These are phyloP conservation scores for Amphipyra berbera DNA, from an alignment of 2,888 invertebrate species.

Conservation along the genomic window DNA sequence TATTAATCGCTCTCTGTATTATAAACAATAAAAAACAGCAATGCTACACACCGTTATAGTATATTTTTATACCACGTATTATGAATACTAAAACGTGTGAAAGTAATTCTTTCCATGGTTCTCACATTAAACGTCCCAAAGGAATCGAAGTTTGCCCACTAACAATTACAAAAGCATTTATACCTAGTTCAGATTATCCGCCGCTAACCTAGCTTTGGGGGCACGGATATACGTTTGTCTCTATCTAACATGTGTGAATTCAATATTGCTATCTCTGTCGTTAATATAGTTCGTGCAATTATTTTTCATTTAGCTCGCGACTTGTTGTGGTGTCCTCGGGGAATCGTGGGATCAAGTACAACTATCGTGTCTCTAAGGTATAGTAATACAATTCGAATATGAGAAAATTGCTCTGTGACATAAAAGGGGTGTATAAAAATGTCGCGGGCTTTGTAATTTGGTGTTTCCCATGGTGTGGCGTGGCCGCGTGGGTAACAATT, in stretches of 20 bases:
- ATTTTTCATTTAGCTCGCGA: conserved; percentile 86
- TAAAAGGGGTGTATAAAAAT: conserved; percentile 62
- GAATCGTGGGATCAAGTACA: conserved; percentile 81
- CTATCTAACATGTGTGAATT: conserved; percentile 43
- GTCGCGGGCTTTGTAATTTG: conserved; percentile 77
- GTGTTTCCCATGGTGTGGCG: conserved; percentile 70
- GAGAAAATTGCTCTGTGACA: conserved; percentile 77
- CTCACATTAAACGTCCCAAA: conserved; percentile 78
- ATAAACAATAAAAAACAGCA: too few species aligned
- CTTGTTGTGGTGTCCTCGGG: conserved; percentile 78
- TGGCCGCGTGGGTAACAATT: conserved; percentile 32
- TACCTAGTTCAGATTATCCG: conserved; percentile 38
- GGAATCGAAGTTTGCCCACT: conserved; percentile 65
- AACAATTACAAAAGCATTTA: conserved; percentile 59
- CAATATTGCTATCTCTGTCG: conserved; percentile 50
- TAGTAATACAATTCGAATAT: conserved; percentile 81
- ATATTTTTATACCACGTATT: conserved; percentile 2
- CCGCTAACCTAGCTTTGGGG: conserved; percentile 17
- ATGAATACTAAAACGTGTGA: conserved; percentile 65
- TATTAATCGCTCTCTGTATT: too few species aligned
- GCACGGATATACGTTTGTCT: conserved; percentile 43
- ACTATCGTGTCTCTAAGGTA: conserved; percentile 68
- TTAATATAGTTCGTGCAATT: conserved; percentile 73
- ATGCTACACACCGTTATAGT: too few species aligned
- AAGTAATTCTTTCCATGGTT: conserved; percentile 61